Evolutionary conservation across 2,113 vertebrate species (phyloP), one percentile per base, ranked within the genome.

Genomic region (Oncorhynchus keta): DNA sequence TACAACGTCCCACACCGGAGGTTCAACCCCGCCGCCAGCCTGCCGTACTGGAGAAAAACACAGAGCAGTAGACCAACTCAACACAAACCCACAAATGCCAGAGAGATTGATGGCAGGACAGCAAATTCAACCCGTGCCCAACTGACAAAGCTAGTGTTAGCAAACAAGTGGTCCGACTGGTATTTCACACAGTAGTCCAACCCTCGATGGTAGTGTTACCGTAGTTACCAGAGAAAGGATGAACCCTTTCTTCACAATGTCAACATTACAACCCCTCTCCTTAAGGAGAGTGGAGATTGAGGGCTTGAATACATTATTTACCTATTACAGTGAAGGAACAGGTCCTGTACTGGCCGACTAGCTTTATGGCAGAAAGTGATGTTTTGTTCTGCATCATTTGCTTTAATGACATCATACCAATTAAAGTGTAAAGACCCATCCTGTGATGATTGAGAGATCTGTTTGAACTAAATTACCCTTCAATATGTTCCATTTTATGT

Each of bases 21-120:
- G 71, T 73, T 81, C 75, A 49, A 18, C 51, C 49, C 51, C 45
- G 64, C 77, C 20, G 77, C 68, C 28, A 2, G 68, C 81, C 69
- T 39, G 30, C 30, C 30, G 76, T 78, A 80, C 70, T 72, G 80
- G 77, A 83, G 75, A 76, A 81, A 70, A 77, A 81, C 77, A 35
- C 76, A 49, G 51, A 16, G 69, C 0, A 12, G 32, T 5, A 67
- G 75, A 39, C 32, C 4, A 61, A 51, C 35, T 78, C 55, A 70
- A 70, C 72, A 65, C 78, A 20, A 48, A 61, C 80, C 80, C 75
- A 22, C 76, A 79, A 80, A 74, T 64, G 12, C 12, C 49, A 16
- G 79, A 22, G 8, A 71, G 87, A 84, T 88, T 85, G 85, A 78
- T 84, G 64, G 73, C 79, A 84, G 85, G 83, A 86, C 84, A 83